Percentiles rank a stretch among this genome's conserved stretches.
Conservation (phyloP, 2,888 invertebrate genomes). For the Sinohyriopsis cumingii region DNA sequence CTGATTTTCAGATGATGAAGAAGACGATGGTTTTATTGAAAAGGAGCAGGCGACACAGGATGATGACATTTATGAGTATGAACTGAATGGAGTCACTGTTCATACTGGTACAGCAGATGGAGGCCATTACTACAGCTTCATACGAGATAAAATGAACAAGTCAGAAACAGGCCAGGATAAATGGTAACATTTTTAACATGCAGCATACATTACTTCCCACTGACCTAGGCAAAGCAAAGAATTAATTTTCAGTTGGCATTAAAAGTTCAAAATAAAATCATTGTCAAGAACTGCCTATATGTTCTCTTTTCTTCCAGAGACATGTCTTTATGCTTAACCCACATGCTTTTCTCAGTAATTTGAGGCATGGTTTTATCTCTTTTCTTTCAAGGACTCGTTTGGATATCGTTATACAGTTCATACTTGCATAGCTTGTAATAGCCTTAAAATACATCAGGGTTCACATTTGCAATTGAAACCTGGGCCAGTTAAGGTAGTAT, state of each 20-base stretch:
- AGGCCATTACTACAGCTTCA: slow-evolving; percentile 96
- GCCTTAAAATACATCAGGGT: no score
- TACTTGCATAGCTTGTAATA: no score
- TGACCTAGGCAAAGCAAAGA: neutral
- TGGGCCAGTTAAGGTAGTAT: no score
- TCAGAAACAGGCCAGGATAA: slow-evolving; percentile 82
- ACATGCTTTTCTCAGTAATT: no score
- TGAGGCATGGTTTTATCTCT: no score
- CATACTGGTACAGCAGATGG: slow-evolving; percentile 99
- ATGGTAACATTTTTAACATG: slow-evolving; percentile 76
- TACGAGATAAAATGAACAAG: slow-evolving; percentile 83
- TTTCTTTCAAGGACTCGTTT: no score
- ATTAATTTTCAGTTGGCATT: neutral
- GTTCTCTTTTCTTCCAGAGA: no score
- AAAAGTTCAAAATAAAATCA: neutral
- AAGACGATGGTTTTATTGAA: slow-evolving; percentile 44
- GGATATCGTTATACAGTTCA: no score
- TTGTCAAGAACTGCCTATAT: neutral
- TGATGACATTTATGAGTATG: slow-evolving; percentile 75
- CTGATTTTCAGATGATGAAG: slow-evolving; percentile 33
- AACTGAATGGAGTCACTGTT: slow-evolving; percentile 93
- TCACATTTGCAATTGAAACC: no score
- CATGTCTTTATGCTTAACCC: no score
- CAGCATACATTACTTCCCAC: neutral
- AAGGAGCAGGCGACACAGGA: slow-evolving; percentile 34